A percentile compares a stretch with the other conserved stretches of the same genome.
phyloP scores from a whole-genome alignment of 2,797 vertebrate genomes.

The Danio tinwini region DNA sequence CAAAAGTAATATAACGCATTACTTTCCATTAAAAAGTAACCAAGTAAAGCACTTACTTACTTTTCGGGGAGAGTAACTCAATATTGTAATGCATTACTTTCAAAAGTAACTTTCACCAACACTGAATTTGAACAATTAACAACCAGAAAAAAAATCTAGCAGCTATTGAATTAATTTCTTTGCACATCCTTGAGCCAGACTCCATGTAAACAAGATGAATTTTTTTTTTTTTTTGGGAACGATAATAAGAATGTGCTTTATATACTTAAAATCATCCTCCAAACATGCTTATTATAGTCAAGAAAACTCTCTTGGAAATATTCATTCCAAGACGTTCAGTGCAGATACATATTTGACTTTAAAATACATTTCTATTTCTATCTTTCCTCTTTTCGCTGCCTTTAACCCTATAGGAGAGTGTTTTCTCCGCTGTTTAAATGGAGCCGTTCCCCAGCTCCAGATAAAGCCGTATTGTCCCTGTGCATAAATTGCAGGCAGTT shows the following conservation, averaged over 20 bases:
- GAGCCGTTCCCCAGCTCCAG: constrained; percentile 14
- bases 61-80: too few species aligned
- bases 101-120: too few species aligned
- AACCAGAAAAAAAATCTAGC: neutral
- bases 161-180: neutral
- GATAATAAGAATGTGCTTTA: neutral
- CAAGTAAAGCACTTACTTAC: too few species aligned
- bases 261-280: neutral
- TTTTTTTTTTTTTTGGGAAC: too few species aligned
- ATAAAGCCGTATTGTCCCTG: constrained; percentile 30
- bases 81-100: too few species aligned
- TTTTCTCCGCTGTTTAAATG: constrained; percentile 16
- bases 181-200: neutral
- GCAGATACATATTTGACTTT: neutral
- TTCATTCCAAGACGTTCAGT: neutral
- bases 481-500: constrained; percentile 39
- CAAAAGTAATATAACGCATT: too few species aligned
- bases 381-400: neutral
- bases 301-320: neutral
- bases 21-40: too few species aligned
- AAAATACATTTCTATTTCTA: neutral
- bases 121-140: too few species aligned
- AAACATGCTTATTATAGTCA: neutral
- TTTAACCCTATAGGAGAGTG: constrained; percentile 5
- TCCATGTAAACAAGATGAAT: too few species aligned